These are phyloP conservation scores for Cottus gobio DNA, from an alignment of 2,113 vertebrate genomes.

Conservation along the genomic window DNA sequence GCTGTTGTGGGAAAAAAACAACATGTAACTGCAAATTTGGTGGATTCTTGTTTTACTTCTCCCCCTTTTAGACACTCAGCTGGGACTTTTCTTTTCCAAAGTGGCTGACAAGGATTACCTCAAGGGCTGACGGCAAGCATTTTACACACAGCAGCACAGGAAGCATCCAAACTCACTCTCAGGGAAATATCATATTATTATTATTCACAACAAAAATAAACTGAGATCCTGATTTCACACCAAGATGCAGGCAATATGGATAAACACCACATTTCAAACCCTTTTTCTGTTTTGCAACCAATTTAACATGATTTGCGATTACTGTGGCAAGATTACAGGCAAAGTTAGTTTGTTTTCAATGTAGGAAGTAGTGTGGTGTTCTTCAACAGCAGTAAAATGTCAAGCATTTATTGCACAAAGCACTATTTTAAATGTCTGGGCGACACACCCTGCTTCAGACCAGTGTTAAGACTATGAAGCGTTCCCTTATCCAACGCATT, in stretches of 20 bases:
- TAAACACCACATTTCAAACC: background rate
- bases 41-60: background rate
- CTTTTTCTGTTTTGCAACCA: background rate
- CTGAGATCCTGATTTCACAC: background rate
- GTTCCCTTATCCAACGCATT: background rate
- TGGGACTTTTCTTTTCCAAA: background rate
- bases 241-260: background rate
- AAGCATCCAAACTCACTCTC: background rate
- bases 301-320: background rate
- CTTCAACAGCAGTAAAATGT: background rate
- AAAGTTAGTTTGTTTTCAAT: background rate
- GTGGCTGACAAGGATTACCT: conserved; percentile 36
- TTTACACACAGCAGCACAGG: conserved; percentile 14
- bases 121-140: conserved; percentile 29
- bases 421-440: background rate
- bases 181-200: conserved; percentile 9
- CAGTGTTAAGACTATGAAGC: background rate
- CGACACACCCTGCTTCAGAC: background rate
- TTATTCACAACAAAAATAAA: background rate
- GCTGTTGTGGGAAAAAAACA: conserved; percentile 38
- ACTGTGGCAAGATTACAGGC: background rate
- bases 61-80: conserved; percentile 9
- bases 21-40: conserved; percentile 31
- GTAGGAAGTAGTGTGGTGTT: background rate
- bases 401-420: background rate